Evolutionary conservation across 2,797 vertebrate genomes (phyloP).

Genomic region (Podargus strigoides): DNA sequence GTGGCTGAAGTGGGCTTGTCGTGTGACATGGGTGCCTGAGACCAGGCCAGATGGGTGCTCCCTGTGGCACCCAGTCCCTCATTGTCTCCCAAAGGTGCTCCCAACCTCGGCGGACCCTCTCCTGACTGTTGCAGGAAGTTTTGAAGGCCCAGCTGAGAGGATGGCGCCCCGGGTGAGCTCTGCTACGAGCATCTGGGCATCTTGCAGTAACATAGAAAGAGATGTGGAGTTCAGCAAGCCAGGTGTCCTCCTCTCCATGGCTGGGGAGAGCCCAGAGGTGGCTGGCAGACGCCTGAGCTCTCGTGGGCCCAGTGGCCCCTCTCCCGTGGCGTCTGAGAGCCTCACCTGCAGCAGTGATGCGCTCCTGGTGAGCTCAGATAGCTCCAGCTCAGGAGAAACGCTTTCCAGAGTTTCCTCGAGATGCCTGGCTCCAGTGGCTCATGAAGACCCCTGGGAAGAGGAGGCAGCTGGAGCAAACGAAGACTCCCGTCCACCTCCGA

Average conservation of each 20-base stretch:
- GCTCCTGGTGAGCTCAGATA: neutral
- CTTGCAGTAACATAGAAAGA: neutral
- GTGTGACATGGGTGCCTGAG: rapidly evolving
- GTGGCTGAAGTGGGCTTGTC: neutral
- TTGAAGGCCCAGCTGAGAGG: neutral
- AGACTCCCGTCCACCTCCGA: rapidly evolving
- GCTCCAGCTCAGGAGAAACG: rapidly evolving
- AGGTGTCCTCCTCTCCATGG: rapidly evolving
- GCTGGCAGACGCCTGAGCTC: rapidly evolving
- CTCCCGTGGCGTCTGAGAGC: rapidly evolving
- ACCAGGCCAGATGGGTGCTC: neutral
- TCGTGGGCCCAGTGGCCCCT: rapidly evolving
- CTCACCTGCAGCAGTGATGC: neutral
- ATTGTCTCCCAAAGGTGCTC: slow-evolving; percentile 26
- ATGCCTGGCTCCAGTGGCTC: rapidly evolving
- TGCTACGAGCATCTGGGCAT: rapidly evolving
- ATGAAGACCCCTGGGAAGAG: rapidly evolving
- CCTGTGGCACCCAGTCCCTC: neutral
- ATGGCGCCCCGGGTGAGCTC: rapidly evolving
- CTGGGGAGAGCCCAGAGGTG: rapidly evolving
- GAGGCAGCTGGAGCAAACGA: neutral
- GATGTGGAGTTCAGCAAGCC: neutral
- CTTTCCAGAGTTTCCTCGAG: neutral
- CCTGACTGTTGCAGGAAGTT: neutral
- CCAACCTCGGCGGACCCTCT: rapidly evolving